Evolutionary conservation across 2,888 invertebrate species (phyloP), one percentile per base, ranked within the genome.

Genomic region (Lepetodrilus schrolli): DNA sequence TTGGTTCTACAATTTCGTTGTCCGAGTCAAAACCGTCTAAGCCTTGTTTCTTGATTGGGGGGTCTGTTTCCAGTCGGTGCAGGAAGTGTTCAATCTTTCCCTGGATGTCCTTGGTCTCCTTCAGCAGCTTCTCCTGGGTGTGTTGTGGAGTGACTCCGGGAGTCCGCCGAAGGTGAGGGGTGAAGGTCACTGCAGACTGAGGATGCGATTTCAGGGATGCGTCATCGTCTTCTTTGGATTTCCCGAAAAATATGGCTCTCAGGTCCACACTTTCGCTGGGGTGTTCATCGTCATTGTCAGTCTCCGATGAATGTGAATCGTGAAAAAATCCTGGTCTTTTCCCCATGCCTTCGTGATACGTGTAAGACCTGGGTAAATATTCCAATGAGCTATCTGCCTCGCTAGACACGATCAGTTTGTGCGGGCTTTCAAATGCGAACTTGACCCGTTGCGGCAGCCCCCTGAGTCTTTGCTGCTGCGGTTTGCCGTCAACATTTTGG

Each of bases 261-360:
- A 87, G 74, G 68, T 86, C 84, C 13, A 85, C 79, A 65, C 79
- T 80, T 17, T 85, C 84, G 23, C 78, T 78, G 17, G 75, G 74
- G 17, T 71, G 69, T 38, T 76, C 75, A 66, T 84, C 84, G 75
- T 84, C 84, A 38, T 75, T 72, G n/a, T 72, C 66, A 23, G 66
- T 51, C 1, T 76, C 73, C 17, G 77, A 77, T 0, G 70, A 74
- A 26, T 17, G 26, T 30, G 20, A 36, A 17, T 37, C 47, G 30
- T 20, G 4, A 21, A 38, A 66, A 23, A 23, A 68, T 13, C 13
- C 26, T n/a, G 38, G 26, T 8, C 47, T 38, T n/a, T 47, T 38
- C 26, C 10, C 23, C 58, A 58, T 58, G 8, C 58, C 58, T 26
- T 30, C 68, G 26, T 68, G 47, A 30, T 43, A 68, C 7, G 47